Evolutionary conservation across 2,113 vertebrate genomes (phyloP).

Genomic region (Pachypanchax playfairii): DNA sequence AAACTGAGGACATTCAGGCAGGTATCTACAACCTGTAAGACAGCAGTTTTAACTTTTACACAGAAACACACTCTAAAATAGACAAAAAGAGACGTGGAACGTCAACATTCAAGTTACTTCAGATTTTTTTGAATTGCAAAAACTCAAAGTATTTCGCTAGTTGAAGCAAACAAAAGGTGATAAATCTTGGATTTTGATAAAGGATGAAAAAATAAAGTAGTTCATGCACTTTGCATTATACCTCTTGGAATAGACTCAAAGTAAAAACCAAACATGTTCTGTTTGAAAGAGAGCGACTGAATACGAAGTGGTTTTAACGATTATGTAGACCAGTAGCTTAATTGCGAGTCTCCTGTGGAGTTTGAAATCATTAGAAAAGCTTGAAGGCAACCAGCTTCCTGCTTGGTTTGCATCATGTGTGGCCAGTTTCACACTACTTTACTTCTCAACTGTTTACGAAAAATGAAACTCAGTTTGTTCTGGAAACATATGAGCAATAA

Average conservation of each 20-base stretch:
- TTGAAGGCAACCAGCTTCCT: neutral
- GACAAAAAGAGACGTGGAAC: too few species aligned
- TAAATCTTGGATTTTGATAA: too few species aligned
- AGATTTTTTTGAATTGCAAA: too few species aligned
- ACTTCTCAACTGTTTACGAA: neutral
- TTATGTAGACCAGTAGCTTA: neutral
- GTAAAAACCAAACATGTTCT: neutral
- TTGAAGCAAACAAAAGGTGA: too few species aligned
- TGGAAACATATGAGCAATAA: neutral
- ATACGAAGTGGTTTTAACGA: slow-evolving; percentile 3
- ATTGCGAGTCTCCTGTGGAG: slow-evolving; percentile 13
- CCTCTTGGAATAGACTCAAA: neutral
- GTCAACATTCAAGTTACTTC: too few species aligned
- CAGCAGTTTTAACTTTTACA: too few species aligned
- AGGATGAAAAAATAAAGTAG: too few species aligned
- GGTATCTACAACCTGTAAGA: too few species aligned
- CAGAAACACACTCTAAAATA: too few species aligned
- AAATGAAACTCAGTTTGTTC: neutral
- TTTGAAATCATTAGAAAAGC: neutral
- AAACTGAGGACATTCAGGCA: too few species aligned
- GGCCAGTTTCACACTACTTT: neutral
- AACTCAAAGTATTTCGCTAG: too few species aligned
- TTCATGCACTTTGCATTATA: too few species aligned
- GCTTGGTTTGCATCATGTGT: neutral
- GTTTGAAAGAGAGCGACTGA: neutral